Evolutionary conservation across 2,797 vertebrate genomes (phyloP), one percentile per base, ranked within the genome.

Genomic region (Myotis pilosus): DNA sequence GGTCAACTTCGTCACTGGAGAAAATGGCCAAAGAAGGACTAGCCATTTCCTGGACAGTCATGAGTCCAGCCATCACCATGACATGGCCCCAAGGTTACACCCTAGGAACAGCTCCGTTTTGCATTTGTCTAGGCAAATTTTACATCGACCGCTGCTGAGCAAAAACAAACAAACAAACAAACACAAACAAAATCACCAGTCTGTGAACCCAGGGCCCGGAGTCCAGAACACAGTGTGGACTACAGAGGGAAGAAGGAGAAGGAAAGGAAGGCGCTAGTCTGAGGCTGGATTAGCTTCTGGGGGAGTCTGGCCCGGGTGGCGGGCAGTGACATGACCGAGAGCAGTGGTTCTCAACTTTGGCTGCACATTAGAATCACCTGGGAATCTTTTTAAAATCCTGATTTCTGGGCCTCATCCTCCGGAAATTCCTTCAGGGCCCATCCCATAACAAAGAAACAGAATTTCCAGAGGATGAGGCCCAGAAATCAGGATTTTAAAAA

Each of bases 91-190:
- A 2, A n/a, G 33, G 57, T 17, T 62, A 28, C 4, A 19, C 28
- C 76, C 88, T 64, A 69, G 88, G 84, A 94, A 86, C 16, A 66
- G 53, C 60, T 3, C 10, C 5, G 5, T 64, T 57, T n/a, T 53
- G 76, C 66, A 74, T 64, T 47, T 17, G 4, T 28, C 74, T 85
- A 75, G 64, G 91, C 91, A 94, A 82, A 94, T 82, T 47, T 74
- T 23, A 53, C 88, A 38, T 20, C 1, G 13, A 36, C 44, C 9
- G n/a, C 88, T 17, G 49, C 23, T 44, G 53, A 87, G 83, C 71
- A 51, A 64, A 17, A 76, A 76, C 55, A 55, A 49, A 44, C 0
- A 10, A 2, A 22, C 22, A n/a, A 51, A 75, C 62, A 60, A 76
- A 76, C 55, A 23, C 55, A 19, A 3, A 22, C 17, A 41, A n/a